Evolutionary conservation across 2,888 invertebrate genomes (phyloP), one percentile per base, ranked within the genome.

Genomic region (Drosophila mimica): DNA sequence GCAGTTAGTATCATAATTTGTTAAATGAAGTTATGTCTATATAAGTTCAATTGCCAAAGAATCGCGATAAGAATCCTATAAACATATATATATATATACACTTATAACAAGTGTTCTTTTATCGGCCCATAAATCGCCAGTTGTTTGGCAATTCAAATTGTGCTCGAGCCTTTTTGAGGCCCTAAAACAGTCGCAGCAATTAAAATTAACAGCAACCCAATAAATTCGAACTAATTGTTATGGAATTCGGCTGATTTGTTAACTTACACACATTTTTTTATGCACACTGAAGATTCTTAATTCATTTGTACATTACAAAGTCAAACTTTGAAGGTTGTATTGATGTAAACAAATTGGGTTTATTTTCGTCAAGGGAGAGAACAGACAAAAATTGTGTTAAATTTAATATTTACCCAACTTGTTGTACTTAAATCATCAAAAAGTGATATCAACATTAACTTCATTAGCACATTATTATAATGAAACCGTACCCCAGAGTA

Each of bases 21-120:
- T 69, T 77, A 74, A 87, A 62, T 81, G 75, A 69, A 59, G 69
- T 78, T 62, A 71, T 81, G 75, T 63, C 65, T 67, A 62, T 84
- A 84, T 87, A 84, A 87, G 70, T 57, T 65, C 59, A 53, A 87
- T 67, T 84, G 68, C 48, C 31, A 60, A 54, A 76, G 70, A 81
- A 75, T 31, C 62, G 68, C 63, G 84, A 85, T 89, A 81, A 85
- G 76, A 49, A 49, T 49, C 54, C 49, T 38, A 38, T 46, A 36
- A n/a, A 15, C n/a, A 17, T 49, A 17, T 54, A 54, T 25, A 25
- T 25, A 25, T 25, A 25, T 33, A 53, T 17, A 3, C 15, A 28
- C 6, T 9, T 38, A 8, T 57, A 48, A 72, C 46, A 61, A 86
- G 73, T 70, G 59, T 36, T 59, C 33, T 36, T 36, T 48, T 1